Percentiles rank a stretch among this genome's conserved stretches.
These are phyloP conservation scores for Harpagifer antarcticus DNA, from an alignment of 2,797 vertebrate genomes.

Conservation along the genomic window DNA sequence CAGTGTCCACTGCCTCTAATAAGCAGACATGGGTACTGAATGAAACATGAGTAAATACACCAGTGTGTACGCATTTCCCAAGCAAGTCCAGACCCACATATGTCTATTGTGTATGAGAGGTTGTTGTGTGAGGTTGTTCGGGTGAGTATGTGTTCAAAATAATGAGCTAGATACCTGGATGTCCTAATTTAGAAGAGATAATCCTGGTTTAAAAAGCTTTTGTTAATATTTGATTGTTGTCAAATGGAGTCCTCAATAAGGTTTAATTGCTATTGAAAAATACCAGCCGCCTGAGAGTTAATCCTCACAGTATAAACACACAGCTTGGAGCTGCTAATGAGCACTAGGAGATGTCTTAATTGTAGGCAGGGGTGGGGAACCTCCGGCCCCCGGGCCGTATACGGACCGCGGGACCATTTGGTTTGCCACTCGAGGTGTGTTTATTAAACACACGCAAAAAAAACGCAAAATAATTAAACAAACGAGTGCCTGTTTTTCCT, in stretches of 20 bases:
- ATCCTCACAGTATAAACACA: not conserved
- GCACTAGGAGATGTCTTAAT: too few species aligned
- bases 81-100: not conserved
- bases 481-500: too few species aligned
- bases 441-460: too few species aligned
- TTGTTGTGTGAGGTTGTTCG: constrained; percentile 1
- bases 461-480: too few species aligned
- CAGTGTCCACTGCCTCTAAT: constrained; percentile 59
- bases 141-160: not conserved
- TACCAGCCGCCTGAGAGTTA: not conserved
- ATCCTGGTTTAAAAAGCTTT: not conserved
- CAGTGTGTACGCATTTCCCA: constrained; percentile 3
- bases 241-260: not conserved
- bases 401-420: too few species aligned
- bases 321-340: not conserved
- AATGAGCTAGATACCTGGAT: not conserved
- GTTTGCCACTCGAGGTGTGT: too few species aligned
- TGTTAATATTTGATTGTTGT: not conserved
- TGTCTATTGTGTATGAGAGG: not conserved
- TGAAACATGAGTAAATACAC: constrained; percentile 66
- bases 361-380: too few species aligned
- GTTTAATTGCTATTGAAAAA: not conserved
- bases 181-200: constrained; percentile 1
- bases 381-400: too few species aligned
- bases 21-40: constrained; percentile 71